Conservation (phyloP, 92 coral and sea anemone genomes). For the Blastomussa wellsi region DNA sequence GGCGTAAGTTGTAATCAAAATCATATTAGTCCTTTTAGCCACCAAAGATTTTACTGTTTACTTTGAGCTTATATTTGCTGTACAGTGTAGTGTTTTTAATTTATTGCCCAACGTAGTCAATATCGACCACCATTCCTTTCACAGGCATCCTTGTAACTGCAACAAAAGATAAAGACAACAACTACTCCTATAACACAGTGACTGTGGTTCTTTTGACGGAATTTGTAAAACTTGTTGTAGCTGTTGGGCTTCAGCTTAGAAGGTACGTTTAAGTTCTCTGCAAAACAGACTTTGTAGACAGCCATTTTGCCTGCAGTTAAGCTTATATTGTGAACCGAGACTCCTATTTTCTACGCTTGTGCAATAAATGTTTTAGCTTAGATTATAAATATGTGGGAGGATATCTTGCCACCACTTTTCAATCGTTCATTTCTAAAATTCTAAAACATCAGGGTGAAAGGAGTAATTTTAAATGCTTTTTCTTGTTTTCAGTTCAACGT, state of each 20-base stretch:
- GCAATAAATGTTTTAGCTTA: background rate
- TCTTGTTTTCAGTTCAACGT: conserved; percentile 13
- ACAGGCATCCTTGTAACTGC: conserved; percentile 95
- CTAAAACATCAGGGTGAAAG: background rate
- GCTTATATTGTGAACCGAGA: no score
- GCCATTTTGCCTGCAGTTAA: background rate
- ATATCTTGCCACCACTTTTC: background rate
- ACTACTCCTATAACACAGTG: conserved; percentile 82
- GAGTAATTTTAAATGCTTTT: background rate
- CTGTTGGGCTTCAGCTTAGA: conserved; percentile 76
- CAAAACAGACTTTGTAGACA: no score
- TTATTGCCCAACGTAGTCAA: background rate
- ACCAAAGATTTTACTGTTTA: background rate
- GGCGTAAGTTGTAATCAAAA: background rate
- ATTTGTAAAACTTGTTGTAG: conserved; percentile 77
- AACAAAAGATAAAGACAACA: conserved; percentile 73
- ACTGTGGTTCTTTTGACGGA: conserved; percentile 93
- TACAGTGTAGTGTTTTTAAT: background rate
- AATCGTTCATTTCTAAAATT: background rate
- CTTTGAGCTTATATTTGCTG: background rate
- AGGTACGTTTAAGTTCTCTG: conserved; percentile 65
- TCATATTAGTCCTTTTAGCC: background rate
- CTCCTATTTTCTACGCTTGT: background rate
- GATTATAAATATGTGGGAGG: background rate
- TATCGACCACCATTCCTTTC: background rate